These are phyloP conservation scores for Sesamia nonagrioides DNA, from an alignment of 1,140 invertebrate genomes.

Conservation along the genomic window DNA sequence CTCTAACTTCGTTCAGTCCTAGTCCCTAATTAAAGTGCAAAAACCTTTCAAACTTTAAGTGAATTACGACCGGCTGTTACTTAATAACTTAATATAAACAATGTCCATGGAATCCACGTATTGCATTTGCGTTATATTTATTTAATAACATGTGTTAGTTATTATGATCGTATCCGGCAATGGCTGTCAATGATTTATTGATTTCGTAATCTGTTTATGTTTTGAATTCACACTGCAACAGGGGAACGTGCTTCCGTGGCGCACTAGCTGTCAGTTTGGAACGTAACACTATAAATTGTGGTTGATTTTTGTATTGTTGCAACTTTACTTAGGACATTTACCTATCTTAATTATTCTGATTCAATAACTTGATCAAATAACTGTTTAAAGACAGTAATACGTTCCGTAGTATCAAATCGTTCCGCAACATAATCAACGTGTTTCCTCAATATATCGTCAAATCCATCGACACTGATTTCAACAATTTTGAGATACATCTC, in stretches of 20 bases:
- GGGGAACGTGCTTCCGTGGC: slow-evolving; percentile 32
- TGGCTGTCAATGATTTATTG: slow-evolving; percentile 44
- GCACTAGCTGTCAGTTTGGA: neutral
- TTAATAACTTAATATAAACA: slow-evolving; percentile 36
- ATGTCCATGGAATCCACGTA: slow-evolving; percentile 38
- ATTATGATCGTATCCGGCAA: slow-evolving; percentile 39
- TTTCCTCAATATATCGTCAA: too few relatives aligned
- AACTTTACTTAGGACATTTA: neutral
- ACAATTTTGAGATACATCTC: neutral
- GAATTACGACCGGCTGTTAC: slow-evolving; percentile 17
- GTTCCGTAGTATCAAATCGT: neutral
- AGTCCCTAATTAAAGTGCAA: neutral
- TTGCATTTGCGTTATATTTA: slow-evolving; percentile 40
- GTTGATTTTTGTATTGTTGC: neutral
- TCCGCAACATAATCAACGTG: neutral
- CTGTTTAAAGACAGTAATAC: neutral
- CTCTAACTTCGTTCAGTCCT: neutral
- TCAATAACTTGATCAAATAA: neutral
- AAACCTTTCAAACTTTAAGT: neutral
- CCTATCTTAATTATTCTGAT: neutral
- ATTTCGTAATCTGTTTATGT: slow-evolving; percentile 45
- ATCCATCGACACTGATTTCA: neutral
- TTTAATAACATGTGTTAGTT: slow-evolving; percentile 39
- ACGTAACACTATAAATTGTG: neutral
- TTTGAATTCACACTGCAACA: slow-evolving; percentile 41